Percentiles rank a stretch among this genome's conserved stretches.
Evolutionary conservation across 2,113 vertebrate genomes (phyloP).

Genomic region (Pterocles gutturalis): DNA sequence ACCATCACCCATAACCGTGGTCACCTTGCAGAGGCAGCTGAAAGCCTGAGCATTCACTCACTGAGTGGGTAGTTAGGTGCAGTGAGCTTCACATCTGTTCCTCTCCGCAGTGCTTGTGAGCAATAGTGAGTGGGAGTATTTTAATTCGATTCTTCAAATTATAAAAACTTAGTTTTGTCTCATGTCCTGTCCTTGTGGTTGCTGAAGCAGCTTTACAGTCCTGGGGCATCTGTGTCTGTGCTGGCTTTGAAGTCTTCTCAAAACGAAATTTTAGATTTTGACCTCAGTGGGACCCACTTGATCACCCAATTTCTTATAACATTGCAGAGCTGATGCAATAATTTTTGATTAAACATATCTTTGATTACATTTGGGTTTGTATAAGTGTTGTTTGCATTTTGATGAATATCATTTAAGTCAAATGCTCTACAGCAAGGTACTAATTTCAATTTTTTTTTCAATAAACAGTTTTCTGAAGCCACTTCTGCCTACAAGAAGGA

Average conservation of each 20-base stretch:
- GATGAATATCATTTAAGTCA: background rate
- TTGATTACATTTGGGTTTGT: background rate
- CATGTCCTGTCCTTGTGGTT: accelerated
- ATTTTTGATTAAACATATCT: background rate
- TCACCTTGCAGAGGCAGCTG: background rate
- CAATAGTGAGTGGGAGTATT: background rate
- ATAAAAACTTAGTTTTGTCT: background rate
- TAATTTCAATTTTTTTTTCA: background rate
- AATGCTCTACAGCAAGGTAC: background rate
- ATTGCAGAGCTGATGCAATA: background rate
- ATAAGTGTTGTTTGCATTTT: background rate
- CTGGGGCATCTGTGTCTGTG: background rate
- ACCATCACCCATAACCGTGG: accelerated
- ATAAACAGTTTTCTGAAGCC: background rate
- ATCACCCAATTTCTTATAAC: background rate
- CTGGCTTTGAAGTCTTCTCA: background rate
- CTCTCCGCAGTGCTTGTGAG: background rate
- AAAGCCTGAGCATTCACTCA: background rate
- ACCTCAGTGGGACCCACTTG: background rate
- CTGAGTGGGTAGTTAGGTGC: background rate
- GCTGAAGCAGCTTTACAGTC: background rate
- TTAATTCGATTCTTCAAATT: background rate
- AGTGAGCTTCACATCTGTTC: accelerated
- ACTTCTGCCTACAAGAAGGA: background rate
- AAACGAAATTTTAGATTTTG: background rate